phyloP scores from a whole-genome alignment of 2,113 vertebrate genomes.

The Chionomys nivalis region DNA sequence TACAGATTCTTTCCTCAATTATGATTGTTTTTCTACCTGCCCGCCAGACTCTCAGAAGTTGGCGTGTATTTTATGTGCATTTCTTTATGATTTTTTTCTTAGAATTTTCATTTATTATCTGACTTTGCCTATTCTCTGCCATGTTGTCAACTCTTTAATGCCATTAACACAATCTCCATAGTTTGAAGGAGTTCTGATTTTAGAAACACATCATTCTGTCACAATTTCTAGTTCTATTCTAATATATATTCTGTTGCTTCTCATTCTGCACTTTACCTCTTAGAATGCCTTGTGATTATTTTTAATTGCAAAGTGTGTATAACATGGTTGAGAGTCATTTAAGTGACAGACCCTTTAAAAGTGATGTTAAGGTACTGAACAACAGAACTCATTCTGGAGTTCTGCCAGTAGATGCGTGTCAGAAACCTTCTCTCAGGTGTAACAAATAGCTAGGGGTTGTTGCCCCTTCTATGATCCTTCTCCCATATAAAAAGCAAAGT shows the following conservation, averaged over 20 bases:
- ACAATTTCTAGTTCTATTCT: background rate
- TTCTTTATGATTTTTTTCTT: background rate
- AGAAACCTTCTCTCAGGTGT: background rate
- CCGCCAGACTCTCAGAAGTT: background rate
- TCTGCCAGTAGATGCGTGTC: too few relatives aligned
- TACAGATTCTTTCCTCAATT: background rate
- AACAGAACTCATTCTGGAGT: background rate
- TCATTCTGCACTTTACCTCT: background rate
- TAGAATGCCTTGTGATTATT: background rate
- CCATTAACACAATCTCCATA: background rate
- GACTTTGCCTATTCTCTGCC: background rate
- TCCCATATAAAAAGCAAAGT: background rate
- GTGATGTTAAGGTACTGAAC: background rate
- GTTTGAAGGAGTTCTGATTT: too few relatives aligned
- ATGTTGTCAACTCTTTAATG: background rate
- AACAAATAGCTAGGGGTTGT: background rate
- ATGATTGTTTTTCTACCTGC: background rate
- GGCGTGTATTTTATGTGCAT: background rate
- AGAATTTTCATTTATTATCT: background rate
- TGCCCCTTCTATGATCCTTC: background rate
- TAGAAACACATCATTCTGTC: background rate
- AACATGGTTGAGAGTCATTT: background rate
- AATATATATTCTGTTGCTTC: background rate
- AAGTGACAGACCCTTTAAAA: background rate
- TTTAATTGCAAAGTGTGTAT: background rate